Percentiles rank a stretch among this genome's conserved stretches.
phyloP scores from a whole-genome alignment of 2,797 vertebrate species.

The Paramormyrops hopkinsi region DNA sequence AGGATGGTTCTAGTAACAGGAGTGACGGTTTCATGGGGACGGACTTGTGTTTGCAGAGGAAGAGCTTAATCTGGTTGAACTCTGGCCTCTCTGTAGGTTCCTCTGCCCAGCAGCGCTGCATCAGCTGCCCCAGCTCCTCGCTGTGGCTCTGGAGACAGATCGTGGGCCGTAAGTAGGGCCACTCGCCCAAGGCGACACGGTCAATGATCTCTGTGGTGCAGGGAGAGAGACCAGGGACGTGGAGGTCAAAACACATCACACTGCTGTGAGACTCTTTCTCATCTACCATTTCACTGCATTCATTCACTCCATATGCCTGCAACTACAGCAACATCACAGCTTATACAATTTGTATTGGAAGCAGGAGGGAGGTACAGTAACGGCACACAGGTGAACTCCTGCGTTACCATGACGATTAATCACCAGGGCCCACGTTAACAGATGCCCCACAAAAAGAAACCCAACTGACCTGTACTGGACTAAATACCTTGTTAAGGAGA shows the following conservation, averaged over 20 bases:
- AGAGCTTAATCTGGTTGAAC: constrained; percentile 80
- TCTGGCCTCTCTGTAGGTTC: constrained; percentile 79
- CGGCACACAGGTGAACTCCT: not conserved
- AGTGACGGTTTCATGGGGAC: not conserved
- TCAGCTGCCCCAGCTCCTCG: constrained; percentile 81
- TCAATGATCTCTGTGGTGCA: constrained; percentile 75
- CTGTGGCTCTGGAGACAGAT: constrained; percentile 66
- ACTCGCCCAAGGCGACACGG: constrained; percentile 72
- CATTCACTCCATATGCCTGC: not conserved
- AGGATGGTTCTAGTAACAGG: not conserved
- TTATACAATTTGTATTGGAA: not conserved
- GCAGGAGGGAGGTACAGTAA: not conserved
- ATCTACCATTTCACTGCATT: not conserved
- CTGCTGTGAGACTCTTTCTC: not conserved
- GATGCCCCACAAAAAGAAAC: not conserved
- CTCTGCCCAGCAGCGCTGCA: constrained; percentile 91
- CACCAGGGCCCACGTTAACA: not conserved
- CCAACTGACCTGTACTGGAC: not conserved
- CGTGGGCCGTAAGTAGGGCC: constrained; percentile 76
- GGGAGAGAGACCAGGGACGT: not conserved
- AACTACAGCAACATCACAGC: not conserved
- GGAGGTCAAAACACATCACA: not conserved
- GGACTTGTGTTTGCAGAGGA: constrained; percentile 80
- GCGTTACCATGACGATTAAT: constrained; percentile 10
- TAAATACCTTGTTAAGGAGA: not conserved